Base-by-base conservation (phyloP, 2,797 vertebrate species). In the Buceros bicornis region DNA sequence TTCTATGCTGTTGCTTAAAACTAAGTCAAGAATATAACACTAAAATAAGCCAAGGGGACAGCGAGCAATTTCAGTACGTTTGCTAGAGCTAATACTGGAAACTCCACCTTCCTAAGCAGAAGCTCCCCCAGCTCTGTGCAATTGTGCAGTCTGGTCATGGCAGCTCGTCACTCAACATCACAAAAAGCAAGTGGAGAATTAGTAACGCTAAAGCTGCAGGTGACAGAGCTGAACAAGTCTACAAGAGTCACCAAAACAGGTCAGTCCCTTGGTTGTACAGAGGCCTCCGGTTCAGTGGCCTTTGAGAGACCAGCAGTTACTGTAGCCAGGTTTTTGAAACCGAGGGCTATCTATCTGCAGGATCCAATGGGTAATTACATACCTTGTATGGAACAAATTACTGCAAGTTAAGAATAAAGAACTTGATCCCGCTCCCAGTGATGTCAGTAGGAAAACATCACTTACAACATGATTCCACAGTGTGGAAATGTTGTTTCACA, bases 311-410 rank as follows among this genome's bases (percentile, higher is more conserved):
- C 87, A 90, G 81, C 51, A 71, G 43, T 86, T 93, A 73, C 13
- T 92, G 28, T 86, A 78, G 82, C 26, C 35, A 64, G 74, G 92
- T 45, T n/a, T 93, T 58, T 95, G 92, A 94, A 84, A 89, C 79
- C 17, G 40, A 93, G 48, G 67, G 33, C 57, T 74, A 79, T 93
- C 57, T 74, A 79, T 93, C 91, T 89, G 71, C 87, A 78, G 69
- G 17, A 64, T 88, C 62, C 50, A 84, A 1, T 72, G 72, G 70
- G 76, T 92, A 95, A 93, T 86, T 95, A 88, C 65, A 94, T 69
- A 83, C 77, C 69, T 94, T 76, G 25, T 65, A 93, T 70, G 89
- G 97, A 83, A 84, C 67, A 79, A 90, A 87, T 94, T 94, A 74
- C 18, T 94, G 77, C 33, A 77, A 20, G 80, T 88, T 83, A 94